Base-by-base conservation (phyloP, 2,888 invertebrate genomes). In the Eristalis intricaria region DNA sequence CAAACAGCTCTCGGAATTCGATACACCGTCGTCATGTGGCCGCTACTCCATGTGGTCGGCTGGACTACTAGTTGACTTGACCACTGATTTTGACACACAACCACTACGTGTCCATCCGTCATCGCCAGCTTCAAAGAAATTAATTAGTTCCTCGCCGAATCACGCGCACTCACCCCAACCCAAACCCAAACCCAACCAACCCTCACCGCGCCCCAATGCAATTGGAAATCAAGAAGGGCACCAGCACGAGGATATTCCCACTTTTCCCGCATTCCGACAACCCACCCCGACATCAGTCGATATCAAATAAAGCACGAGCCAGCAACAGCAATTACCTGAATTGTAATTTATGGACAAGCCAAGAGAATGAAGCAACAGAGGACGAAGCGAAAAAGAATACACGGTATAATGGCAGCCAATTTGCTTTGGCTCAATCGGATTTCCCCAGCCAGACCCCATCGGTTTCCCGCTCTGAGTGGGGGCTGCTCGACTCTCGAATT, bases 311-410 rank as follows among this genome's bases (percentile, higher is more conserved):
- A 70, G 70, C 70, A 76, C 75, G 75, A 64, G 38, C 64, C 75
- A 76, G 60, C 70, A 75, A 69, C 58, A 81, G 69, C 75, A 82
- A 82, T 76, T 76, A 82, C 75, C 70, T 82, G 81, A 70, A 65
- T 75, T 82, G 81, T 82, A 75, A 82, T 82, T 82, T 82, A 82
- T 82, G 81, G 75, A 82, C 81, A 70, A 76, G 76, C 64, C 69
- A 60, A 58, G 11, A 23, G 26, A 35, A 13, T 7, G 32, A 35
- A 32, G 32, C 35, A 64, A 29, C 32, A 64, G 40, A 13, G 38
- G 43, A 13, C 2, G 43, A 64, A 10, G 26, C 29, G 15, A 29
- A 29, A 64, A 58, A 60, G 26, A 26, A 26, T 13, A 26, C 26
- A 60, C 60, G 8, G 7, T 50, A 80, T 80, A 80, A 80, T 81